Base-by-base conservation (phyloP, 2,888 invertebrate genomes). In the Drosophila cognata region DNA sequence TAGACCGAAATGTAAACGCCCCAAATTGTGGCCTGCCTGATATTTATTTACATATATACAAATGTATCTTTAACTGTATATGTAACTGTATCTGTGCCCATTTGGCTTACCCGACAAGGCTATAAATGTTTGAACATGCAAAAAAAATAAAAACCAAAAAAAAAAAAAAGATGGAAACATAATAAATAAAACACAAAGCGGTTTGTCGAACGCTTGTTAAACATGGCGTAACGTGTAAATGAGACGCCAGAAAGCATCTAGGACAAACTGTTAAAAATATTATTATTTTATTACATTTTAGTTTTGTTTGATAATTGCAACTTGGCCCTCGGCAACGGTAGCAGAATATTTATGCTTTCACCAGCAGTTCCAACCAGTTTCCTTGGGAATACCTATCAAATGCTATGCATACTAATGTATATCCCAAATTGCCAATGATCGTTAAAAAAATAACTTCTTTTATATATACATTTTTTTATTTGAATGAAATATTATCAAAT, bases 1-100 rank as follows among this genome's bases (percentile, higher is more conserved):
- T 74, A 48, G 69, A 56, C 57, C 56, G 41, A 79, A 87, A 79
- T 71, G 88, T 79, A 61, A 88, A 85, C 84, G 84, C 86, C 84
- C 84, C 77, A 75, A 85, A 85, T 82, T 38, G 70, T 53, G 60
- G 67, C 55, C 70, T 43, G 57, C 28, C 69, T 69, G 38, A 75
- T 66, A 36, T 60, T 10, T 16, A 16, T 25, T 18, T 16, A 46
- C 2, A 46, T 55, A 62, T 55, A 29, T 38, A 28, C 51, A 43
- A 46, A 55, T 68, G n/a, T 48, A 52, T 43, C 13, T 74, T 48
- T 72, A 61, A 35, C 50, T 70, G 61, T 64, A 66, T 51, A 46
- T 63, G 64, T 71, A 59, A 48, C 60, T 72, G 50, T 69, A 25
- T 6, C 41, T 46, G 41, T 63, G 55, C 28, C 58, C 41, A 53